These are phyloP conservation scores for Tautogolabrus adspersus DNA, from an alignment of 2,113 vertebrate genomes.

Conservation along the genomic window DNA sequence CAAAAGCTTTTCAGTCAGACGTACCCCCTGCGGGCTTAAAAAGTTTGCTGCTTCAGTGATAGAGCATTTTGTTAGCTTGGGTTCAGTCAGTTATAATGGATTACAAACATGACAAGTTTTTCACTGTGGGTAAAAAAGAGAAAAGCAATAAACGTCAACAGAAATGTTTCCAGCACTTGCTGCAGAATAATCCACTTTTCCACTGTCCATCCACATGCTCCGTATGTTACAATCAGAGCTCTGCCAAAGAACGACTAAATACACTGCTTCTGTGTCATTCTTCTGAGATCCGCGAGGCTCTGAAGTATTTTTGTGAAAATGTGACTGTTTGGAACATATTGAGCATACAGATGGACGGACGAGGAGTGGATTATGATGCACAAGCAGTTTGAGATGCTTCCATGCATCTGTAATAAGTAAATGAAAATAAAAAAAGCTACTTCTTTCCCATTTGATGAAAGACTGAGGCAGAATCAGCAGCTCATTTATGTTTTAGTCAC, in stretches of 20 bases:
- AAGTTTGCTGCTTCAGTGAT: neutral
- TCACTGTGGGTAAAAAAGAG: neutral
- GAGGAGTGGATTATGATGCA: slow-evolving; percentile 34
- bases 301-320: slow-evolving; percentile 27
- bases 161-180: slow-evolving; percentile 6
- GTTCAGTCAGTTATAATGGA: slow-evolving; percentile 14
- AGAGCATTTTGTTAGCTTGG: neutral
- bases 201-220: slow-evolving; percentile 3
- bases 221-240: slow-evolving; percentile 11
- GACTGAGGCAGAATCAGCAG: neutral
- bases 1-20: slow-evolving; percentile 1
- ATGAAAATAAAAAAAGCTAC: neutral
- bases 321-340: slow-evolving; percentile 47
- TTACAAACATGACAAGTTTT: slow-evolving; percentile 1
- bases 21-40: neutral
- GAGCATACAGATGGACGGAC: slow-evolving; percentile 46
- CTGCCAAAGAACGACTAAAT: slow-evolving; percentile 25
- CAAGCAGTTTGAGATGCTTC: slow-evolving; percentile 30
- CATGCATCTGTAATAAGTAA: slow-evolving; percentile 1
- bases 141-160: slow-evolving; percentile 9
- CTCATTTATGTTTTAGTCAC: neutral
- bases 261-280: slow-evolving; percentile 18
- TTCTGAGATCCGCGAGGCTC: slow-evolving; percentile 21
- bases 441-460: neutral
- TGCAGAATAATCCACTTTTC: slow-evolving; percentile 32